Percentiles rank a stretch among this genome's conserved stretches.
phyloP scores from a whole-genome alignment of 2,113 vertebrate genomes.

The Odontesthes bonariensis region DNA sequence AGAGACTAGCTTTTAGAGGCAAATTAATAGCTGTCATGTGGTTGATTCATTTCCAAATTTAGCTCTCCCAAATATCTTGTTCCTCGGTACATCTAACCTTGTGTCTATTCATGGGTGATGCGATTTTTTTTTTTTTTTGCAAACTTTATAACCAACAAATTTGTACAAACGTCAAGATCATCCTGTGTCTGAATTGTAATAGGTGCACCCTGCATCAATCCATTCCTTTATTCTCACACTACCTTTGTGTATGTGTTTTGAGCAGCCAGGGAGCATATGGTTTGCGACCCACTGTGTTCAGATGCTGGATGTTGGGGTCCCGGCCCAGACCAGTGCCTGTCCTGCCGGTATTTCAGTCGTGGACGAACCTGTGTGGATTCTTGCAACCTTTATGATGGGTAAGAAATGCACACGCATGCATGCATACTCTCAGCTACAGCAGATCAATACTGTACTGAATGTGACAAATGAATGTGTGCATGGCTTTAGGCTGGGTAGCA shows the following conservation, averaged over 20 bases:
- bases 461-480: not conserved
- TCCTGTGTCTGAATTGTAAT: not conserved
- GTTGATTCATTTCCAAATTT: constrained; percentile 7
- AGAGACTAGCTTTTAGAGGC: constrained; percentile 24
- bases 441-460: not conserved
- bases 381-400: constrained; percentile 96
- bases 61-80: constrained; percentile 15
- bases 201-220: not conserved
- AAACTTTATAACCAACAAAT: constrained; percentile 25
- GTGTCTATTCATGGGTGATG: constrained; percentile 28
- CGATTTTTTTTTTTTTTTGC: constrained; percentile 7
- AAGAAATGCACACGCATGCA: constrained; percentile 60
- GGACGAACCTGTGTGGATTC: constrained; percentile 91
- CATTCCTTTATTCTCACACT: not conserved
- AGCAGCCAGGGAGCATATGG: constrained; percentile 90
- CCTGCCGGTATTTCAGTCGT: constrained; percentile 92
- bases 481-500: not conserved
- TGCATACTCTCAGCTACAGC: not conserved
- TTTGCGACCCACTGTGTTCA: constrained; percentile 94
- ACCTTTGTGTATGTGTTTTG: constrained; percentile 41
- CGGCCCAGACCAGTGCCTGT: constrained; percentile 94
- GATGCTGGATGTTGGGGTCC: constrained; percentile 95
- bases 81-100: constrained; percentile 9
- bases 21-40: constrained; percentile 38
- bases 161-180: constrained; percentile 17